phyloP scores from a whole-genome alignment of 30 jellyfish, hydroid and myxozoan genomes.

The Rhopilema esculentum region DNA sequence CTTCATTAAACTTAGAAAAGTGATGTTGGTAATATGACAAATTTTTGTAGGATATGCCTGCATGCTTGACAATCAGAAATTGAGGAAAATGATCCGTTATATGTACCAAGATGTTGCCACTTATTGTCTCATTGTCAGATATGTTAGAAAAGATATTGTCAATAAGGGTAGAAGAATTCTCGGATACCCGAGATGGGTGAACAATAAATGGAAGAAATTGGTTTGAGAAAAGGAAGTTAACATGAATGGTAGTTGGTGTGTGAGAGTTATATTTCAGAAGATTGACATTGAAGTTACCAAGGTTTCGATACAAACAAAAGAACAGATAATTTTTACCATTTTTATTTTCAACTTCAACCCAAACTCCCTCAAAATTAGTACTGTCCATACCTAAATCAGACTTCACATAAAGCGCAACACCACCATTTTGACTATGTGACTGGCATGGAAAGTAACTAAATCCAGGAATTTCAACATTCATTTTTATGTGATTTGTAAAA shows the following conservation, averaged over 20 bases:
- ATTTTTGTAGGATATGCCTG: slow-evolving; percentile 4
- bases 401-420: slow-evolving; percentile 39
- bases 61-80: slow-evolving; percentile 26
- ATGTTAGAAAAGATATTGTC: slow-evolving; percentile 25
- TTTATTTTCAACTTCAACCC: slow-evolving; percentile 22
- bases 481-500: not conserved
- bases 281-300: slow-evolving; percentile 4
- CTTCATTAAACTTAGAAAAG: not conserved
- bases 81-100: slow-evolving; percentile 41
- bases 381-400: slow-evolving; percentile 10
- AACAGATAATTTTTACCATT: not conserved
- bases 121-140: not conserved
- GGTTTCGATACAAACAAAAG: not conserved
- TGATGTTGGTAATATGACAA: not conserved
- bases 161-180: slow-evolving; percentile 7
- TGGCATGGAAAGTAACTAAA: slow-evolving; percentile 51
- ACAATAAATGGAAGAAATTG: slow-evolving; percentile 6
- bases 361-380: slow-evolving; percentile 12
- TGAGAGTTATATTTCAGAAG: slow-evolving; percentile 23
- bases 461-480: slow-evolving; percentile 32
- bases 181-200: slow-evolving; percentile 16
- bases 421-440: slow-evolving; percentile 57
- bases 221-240: not conserved
- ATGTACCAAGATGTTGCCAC: slow-evolving; percentile 17
- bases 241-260: no score